A percentile compares a stretch with the other conserved stretches of the same genome.
These are phyloP conservation scores for Corythaixoides concolor DNA, from an alignment of 2,113 vertebrate genomes.

Conservation along the genomic window DNA sequence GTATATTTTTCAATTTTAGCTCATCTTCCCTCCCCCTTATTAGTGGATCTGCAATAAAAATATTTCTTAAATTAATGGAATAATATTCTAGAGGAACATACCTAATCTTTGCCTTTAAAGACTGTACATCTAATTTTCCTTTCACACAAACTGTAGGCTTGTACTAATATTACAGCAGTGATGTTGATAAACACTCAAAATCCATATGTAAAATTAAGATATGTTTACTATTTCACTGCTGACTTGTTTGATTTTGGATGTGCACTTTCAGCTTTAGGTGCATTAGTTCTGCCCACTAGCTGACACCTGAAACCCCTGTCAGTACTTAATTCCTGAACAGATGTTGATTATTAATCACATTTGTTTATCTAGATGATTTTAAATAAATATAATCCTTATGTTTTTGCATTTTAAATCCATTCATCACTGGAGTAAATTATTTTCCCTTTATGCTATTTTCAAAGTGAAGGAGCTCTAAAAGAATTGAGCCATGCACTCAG, in stretches of 20 bases:
- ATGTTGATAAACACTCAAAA: background rate
- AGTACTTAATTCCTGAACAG: background rate
- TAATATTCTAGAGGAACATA: background rate
- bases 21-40: accelerated
- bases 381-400: background rate
- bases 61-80: background rate
- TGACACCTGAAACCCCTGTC: background rate
- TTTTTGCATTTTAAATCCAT: background rate
- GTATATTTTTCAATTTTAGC: background rate
- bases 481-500: background rate
- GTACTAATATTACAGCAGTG: background rate
- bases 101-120: background rate
- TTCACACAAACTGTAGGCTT: background rate
- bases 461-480: background rate
- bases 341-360: background rate
- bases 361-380: background rate
- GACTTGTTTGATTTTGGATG: background rate
- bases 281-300: background rate
- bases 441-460: background rate
- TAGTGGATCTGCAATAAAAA: background rate
- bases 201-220: background rate
- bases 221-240: background rate
- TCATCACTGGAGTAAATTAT: background rate
- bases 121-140: background rate
- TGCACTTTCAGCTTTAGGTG: background rate